Evolutionary conservation across 2,797 vertebrate genomes (phyloP).

Genomic region (Xenopus petersii): DNA sequence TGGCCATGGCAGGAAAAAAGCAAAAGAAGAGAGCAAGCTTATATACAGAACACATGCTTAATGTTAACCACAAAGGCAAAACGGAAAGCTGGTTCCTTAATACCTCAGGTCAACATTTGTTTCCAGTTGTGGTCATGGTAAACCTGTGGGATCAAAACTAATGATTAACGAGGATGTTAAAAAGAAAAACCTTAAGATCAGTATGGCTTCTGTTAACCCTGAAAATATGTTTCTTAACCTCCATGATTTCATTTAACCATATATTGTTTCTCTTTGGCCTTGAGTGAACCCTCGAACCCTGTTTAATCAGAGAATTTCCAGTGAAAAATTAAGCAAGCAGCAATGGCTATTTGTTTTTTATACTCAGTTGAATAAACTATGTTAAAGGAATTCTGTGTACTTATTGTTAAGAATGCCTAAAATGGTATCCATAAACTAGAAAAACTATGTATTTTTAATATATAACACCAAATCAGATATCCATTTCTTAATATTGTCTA

Average conservation of each 20-base stretch:
- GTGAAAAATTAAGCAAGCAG: no score
- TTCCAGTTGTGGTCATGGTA: conserved; percentile 48
- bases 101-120: conserved; percentile 49
- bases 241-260: conserved; percentile 9
- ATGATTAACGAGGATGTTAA: conserved; percentile 43
- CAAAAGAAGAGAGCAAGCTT: conserved; percentile 72
- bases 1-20: conserved; percentile 70
- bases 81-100: conserved; percentile 44
- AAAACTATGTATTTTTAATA: no score
- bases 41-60: conserved; percentile 78
- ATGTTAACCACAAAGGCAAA: conserved; percentile 52
- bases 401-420: no score
- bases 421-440: no score
- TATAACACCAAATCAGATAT: no score
- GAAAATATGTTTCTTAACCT: conserved; percentile 41
- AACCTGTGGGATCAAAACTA: conserved; percentile 45
- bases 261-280: not conserved
- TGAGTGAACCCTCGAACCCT: not conserved
- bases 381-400: no score
- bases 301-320: not conserved
- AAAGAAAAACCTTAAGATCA: conserved; percentile 40
- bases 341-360: no score
- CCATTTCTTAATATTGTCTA: no score
- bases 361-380: no score
- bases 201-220: conserved; percentile 46